These are phyloP conservation scores for Gymnocephalus cernua DNA, from an alignment of 2,113 vertebrate species.

Conservation along the genomic window DNA sequence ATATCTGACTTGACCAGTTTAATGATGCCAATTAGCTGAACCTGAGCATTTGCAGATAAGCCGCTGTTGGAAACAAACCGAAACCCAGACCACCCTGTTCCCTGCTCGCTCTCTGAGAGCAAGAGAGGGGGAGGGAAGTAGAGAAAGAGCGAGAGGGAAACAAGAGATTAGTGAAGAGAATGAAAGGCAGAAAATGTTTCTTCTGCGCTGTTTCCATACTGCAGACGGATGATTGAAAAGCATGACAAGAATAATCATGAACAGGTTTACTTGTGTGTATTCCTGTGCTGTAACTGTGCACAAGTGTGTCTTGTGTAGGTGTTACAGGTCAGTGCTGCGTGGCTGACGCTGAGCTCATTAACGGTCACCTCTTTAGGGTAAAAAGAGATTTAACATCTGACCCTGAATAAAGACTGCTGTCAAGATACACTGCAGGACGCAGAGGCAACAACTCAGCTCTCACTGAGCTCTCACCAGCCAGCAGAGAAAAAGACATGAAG, in stretches of 20 bases:
- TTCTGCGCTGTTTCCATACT: conserved; percentile 7
- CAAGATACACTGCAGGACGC: conserved; percentile 3
- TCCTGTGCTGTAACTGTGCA: neutral
- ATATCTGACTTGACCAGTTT: conserved; percentile 66
- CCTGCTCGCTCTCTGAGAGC: neutral
- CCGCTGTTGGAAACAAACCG: conserved; percentile 60
- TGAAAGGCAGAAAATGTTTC: conserved; percentile 15
- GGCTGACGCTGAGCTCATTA: conserved; percentile 37
- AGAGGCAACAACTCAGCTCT: conserved; percentile 5
- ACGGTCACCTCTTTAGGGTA: conserved; percentile 42
- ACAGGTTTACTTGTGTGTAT: conserved; percentile 15
- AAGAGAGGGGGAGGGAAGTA: neutral
- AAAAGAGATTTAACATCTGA: conserved; percentile 56
- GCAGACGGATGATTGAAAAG: conserved; percentile 9
- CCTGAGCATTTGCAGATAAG: conserved; percentile 78
- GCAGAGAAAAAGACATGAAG: neutral
- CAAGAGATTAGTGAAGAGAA: conserved; percentile 14
- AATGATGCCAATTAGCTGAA: conserved; percentile 83
- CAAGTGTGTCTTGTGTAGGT: neutral
- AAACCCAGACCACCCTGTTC: conserved; percentile 53
- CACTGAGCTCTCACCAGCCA: neutral
- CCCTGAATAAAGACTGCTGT: conserved; percentile 28
- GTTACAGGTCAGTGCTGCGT: conserved; percentile 29
- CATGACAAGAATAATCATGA: conserved; percentile 9
- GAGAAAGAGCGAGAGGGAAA: conserved; percentile 7